Evolutionary conservation across 2,797 vertebrate genomes (phyloP), one percentile per base, ranked within the genome.

Genomic region (Margarornis squamiger): DNA sequence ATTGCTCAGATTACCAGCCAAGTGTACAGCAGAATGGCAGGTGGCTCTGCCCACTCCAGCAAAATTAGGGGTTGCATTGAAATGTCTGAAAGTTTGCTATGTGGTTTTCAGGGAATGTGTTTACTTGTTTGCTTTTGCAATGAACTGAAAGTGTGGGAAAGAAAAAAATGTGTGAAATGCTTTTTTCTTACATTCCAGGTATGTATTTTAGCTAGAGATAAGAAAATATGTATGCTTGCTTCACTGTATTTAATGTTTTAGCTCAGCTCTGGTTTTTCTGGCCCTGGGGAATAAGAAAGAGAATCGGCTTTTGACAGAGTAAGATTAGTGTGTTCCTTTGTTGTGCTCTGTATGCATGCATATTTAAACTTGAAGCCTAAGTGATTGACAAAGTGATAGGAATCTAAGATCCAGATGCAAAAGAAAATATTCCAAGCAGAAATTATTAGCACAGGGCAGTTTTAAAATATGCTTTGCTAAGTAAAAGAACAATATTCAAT

Each of bases 251-350:
- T 89, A 88, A 54, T 34, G 63, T 84, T 94, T 94, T 88, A 93
- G 51, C 34, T 59, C 27, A 71, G 29, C 20, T 88, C 26, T 76
- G 10, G 17, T 87, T 92, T 79, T 19, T 18, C 55, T 86, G 70
- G 34, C 74, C 75, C 61, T 88, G 65, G 83, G 88, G 83, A 94
- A 92, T 83, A 77, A 83, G 74, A 81, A 96, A 81, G 58, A 85
- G n/a, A 24, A 83, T 86, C 77, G 90, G 55, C 41, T 90, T 90
- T 90, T 93, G 90, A 81, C 88, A 95, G 73, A 43, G 41, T 58
- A 88, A 96, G 83, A 96, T 96, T 92, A 96, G 58, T 17, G 38
- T 63, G 27, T 86, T 93, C 68, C 78, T 92, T 90, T 83, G 41
- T 91, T 72, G 23, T 61, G 17, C 11, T 82, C 54, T 86, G 10